Evolutionary conservation across 2,888 invertebrate species (phyloP), one percentile per base, ranked within the genome.

Genomic region (Elgonia sp.): DNA sequence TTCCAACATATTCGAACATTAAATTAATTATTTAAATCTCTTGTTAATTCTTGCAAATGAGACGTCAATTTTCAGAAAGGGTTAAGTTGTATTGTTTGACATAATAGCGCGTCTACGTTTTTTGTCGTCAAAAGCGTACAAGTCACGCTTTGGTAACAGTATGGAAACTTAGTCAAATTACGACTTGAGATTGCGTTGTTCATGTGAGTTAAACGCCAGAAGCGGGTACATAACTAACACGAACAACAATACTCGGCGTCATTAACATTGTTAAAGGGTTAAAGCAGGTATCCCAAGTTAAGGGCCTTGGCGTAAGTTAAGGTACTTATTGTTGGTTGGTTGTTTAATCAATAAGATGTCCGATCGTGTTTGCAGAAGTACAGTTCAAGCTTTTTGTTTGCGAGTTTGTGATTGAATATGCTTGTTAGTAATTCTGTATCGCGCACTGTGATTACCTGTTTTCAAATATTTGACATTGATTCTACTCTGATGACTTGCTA

Each of bases 121-220:
- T 55, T n/a, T 53, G 10, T 18, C 18, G 67, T 39, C 18, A 29
- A 42, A 39, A 79, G 57, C 57, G 21, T 55, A 55, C 79, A 62
- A 80, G 81, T 82, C 73, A 75, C 42, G 65, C 53, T 83, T 67
- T 67, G 67, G 67, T 42, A 67, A 53, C 67, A 60, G 82, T 21
- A 60, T 57, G 67, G 75, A 83, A 76, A 67, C 77, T 77, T 77
- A 65, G 65, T 77, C 77, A 67, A 77, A 77, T 77, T 77, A 77
- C 50, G 72, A 84, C 79, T 79, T 79, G 84, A 77, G 62, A 79
- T 84, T 79, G 84, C 79, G 83, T 69, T 76, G 69, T 83, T 76
- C 75, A 79, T 84, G 77, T 63, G 77, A 84, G 84, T 79, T 73
- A 79, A 84, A 84, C 65, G 72, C 79, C 63, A 73, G 57, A 39